A percentile compares a stretch with the other conserved stretches of the same genome.
Conservation (phyloP, 2,113 vertebrate genomes). For the Podarcis raffonei region DNA sequence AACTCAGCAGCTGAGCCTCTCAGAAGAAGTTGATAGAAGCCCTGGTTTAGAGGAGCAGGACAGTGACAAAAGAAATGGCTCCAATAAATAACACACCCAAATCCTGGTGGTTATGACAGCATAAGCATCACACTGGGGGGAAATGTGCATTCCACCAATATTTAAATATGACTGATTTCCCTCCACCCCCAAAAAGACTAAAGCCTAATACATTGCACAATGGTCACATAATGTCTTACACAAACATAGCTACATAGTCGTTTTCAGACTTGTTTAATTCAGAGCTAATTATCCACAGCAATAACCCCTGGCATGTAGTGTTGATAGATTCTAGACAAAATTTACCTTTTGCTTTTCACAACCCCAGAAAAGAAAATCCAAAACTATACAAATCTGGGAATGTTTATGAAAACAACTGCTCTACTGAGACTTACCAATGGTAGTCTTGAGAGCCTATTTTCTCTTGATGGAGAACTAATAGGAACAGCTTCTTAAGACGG, state of each 20-base stretch:
- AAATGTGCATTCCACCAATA: not conserved
- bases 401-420: not conserved
- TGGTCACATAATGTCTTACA: not conserved
- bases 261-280: constrained; percentile 21
- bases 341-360: not conserved
- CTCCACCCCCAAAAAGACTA: not conserved
- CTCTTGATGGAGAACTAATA: not conserved
- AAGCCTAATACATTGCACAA: not conserved
- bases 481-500: not conserved
- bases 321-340: not conserved
- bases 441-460: constrained; percentile 66
- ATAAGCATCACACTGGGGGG: constrained; percentile 1
- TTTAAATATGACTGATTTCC: not conserved
- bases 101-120: not conserved
- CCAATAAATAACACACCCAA: not conserved
- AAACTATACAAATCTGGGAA: not conserved
- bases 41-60: not conserved
- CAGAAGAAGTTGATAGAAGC: not conserved
- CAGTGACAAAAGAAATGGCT: not conserved
- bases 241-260: not conserved
- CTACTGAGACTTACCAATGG: constrained; percentile 73
- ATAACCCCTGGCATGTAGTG: constrained; percentile 1
- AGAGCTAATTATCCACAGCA: constrained; percentile 1
- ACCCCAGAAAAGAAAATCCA: not conserved
- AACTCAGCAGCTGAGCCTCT: not conserved